Percentiles rank a stretch among this genome's conserved stretches.
Conservation (phyloP, 1,140 invertebrate species). For the Drosophila micromelanica region DNA sequence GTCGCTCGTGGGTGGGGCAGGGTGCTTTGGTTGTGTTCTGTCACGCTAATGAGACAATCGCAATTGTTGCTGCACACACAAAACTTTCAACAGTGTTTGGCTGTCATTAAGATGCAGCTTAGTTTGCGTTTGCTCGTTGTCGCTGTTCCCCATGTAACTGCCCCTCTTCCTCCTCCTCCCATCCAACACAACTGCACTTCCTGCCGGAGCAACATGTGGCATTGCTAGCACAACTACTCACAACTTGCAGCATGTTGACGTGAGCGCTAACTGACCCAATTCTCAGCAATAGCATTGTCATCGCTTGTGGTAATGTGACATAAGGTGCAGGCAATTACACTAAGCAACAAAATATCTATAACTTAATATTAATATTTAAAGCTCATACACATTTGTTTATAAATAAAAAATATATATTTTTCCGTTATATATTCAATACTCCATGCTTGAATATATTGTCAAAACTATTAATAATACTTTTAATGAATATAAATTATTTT, state of each 20-base stretch:
- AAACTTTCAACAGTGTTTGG: slow-evolving; percentile 57
- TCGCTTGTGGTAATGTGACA: slow-evolving; percentile 77
- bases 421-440: too few species aligned
- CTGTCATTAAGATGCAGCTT: slow-evolving; percentile 73
- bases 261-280: slow-evolving; percentile 73
- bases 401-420: too few species aligned
- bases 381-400: too few species aligned
- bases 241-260: slow-evolving; percentile 66
- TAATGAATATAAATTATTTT: too few species aligned
- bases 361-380: too few species aligned
- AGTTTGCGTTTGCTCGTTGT: slow-evolving; percentile 28
- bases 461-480: too few species aligned
- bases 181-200: background rate
- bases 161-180: background rate
- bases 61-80: slow-evolving; percentile 53
- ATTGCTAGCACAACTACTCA: slow-evolving; percentile 26
- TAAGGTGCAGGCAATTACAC: slow-evolving; percentile 75
- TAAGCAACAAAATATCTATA: slow-evolving; percentile 41
- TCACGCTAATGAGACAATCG: slow-evolving; percentile 80
- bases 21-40: slow-evolving; percentile 52
- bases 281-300: slow-evolving; percentile 70
- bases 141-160: slow-evolving; percentile 8
- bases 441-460: too few species aligned
- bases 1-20: slow-evolving; percentile 12
- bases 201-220: slow-evolving; percentile 49